Conservation (phyloP, 2,888 invertebrate species). For the Apodemia mormo region DNA sequence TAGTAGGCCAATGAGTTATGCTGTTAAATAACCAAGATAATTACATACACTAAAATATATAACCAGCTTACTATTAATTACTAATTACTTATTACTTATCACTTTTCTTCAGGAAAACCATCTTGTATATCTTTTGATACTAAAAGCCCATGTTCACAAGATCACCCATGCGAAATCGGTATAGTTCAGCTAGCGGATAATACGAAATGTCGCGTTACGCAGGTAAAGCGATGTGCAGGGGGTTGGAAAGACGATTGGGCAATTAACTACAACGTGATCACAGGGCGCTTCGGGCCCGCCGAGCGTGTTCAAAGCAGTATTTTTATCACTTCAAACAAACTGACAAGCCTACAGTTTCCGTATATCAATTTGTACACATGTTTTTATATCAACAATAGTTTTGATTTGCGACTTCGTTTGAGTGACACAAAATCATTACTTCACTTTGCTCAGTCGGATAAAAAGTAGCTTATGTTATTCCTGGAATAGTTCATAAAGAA, state of each 20-base stretch:
- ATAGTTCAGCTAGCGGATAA: not conserved
- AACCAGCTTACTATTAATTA: too few species aligned
- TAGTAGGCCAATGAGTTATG: too few species aligned
- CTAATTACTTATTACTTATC: too few species aligned
- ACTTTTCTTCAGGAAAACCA: too few species aligned
- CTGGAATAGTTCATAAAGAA: too few species aligned
- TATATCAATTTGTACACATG: not conserved
- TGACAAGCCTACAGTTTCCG: conserved; percentile 6
- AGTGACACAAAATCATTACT: too few species aligned
- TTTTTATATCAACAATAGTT: too few species aligned
- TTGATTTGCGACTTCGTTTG: too few species aligned
- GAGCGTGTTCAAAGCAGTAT: not conserved
- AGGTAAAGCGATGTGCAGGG: not conserved
- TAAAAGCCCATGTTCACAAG: not conserved
- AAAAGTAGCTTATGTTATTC: too few species aligned
- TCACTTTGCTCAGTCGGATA: too few species aligned
- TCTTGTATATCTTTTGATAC: not conserved
- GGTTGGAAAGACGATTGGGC: conserved; percentile 7
- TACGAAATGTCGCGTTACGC: not conserved
- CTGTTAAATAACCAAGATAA: too few species aligned
- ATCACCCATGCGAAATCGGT: not conserved
- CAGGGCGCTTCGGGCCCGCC: conserved; percentile 1
- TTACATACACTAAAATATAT: too few species aligned
- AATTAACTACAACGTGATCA: not conserved
- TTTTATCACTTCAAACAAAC: conserved; percentile 9